Base-by-base conservation (phyloP, 2,113 vertebrate genomes). In the Channa maculata region DNA sequence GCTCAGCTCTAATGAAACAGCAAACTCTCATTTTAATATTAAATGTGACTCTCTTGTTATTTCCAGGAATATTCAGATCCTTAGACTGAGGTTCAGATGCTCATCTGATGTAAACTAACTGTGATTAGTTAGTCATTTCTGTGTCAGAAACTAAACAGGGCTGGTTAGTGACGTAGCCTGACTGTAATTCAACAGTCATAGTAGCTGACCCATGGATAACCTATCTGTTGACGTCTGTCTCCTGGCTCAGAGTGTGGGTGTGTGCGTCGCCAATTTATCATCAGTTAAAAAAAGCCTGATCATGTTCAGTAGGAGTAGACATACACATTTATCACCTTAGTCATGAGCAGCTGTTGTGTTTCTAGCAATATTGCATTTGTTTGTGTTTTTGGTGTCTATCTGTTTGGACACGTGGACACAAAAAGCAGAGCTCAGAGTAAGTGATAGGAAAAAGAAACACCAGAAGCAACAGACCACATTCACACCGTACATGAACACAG, bases 161-260 rank as follows among this genome's bases (percentile, higher is more conserved):
- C 60, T 65, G 65, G 52, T 77, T 67, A 83, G 24, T 76, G 68
- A 45, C 58, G 39, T 74, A 69, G 34, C 33, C 46, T 65, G 54
- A 86, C 69, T 75, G 76, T 82, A 77, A 67, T 67, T 80, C 46
- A 60, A 5, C 39, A 70, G 61, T 50, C 44, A 5, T 58, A 60
- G 59, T 14, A 24, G 43, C 34, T 82, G 83, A 88, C 71, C 78
- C 58, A 48, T 62, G 43, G 6, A 12, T 75, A 66, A 81, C 85
- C 71, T 39, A 13, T 63, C 5, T 65, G 61, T 55, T 75, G 80
- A 81, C 34, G 14, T 75, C 71, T 24, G 43, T 63, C 14, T 33
- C 73, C 33, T 60, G 14, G 5, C 60, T 71, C 65, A 53, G 11
- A 70, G 24, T 34, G 14, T 8, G 46, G 33, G 51, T 54, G 49